Evolutionary conservation across 2,113 vertebrate species (phyloP), one percentile per base, ranked within the genome.

Genomic region (Sardina pilchardus): DNA sequence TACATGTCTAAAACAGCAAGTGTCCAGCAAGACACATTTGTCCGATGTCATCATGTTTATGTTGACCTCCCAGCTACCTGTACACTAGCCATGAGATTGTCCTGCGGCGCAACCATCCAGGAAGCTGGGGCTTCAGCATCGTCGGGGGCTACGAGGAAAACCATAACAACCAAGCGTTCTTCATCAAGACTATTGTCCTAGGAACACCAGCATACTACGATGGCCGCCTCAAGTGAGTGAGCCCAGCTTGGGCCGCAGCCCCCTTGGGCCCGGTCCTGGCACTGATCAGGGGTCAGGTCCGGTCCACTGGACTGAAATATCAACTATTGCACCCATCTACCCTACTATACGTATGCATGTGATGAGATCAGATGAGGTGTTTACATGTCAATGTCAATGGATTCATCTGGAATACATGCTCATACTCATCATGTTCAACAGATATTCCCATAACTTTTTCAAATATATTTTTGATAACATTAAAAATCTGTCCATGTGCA

Each of bases 111-210:
- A 99, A 95, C 93, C 96, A 96, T 89, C 93, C 97, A 2, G 98
- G 98, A 85, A 99, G 98, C 91, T 99, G 98, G 98, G 98, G 98
- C 83, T 99, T 99, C 91, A 99, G 98, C 90, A 99, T 99, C 0
- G 98, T 99, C 0, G 98, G 98, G 0, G 97, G 98, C 63, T 99
- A 98, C 0, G 98, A 99, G 92, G 98, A 99, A 90, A 99, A 94
- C 93, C 98, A 99, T 85, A 96, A 96, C 88, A 99, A 98, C 93
- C 98, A 99, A 94, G 97, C 98, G 6, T 99, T 99, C 94, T 99
- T 99, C 92, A 99, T 99, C 91, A 99, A 99, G 94, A 99, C 98
- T 0, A 99, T 99, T 47, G 98, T 99, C 87, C 94, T 99, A 36
- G 98, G 98, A 90, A 99, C 98, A 34, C 98, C 98, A 1, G 98